Evolutionary conservation across 2,888 invertebrate genomes (phyloP), one percentile per base, ranked within the genome.

Genomic region (Patella ulyssiponensis): DNA sequence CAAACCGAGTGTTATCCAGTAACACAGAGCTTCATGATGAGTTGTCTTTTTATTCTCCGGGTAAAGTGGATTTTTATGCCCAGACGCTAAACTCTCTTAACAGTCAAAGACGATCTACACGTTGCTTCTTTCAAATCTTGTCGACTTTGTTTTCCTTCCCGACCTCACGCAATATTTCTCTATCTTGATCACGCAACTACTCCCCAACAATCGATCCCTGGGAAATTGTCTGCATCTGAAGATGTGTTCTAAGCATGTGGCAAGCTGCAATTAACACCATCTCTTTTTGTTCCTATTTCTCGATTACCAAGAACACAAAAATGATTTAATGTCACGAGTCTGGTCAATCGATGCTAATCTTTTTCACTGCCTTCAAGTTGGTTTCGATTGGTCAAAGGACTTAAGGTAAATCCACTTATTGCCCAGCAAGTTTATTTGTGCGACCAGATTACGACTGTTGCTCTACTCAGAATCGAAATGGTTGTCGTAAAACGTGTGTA

Each of bases 401-500:
- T 44, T 44, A 44, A 44, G 44, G 44, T 44, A 44, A 44, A 44
- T 44, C 44, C 44, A 44, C 44, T 44, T 44, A 44, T 44, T 44
- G 44, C 44, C 44, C 44, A 44, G 44, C 44, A 44, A 44, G 44
- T 44, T 44, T 44, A 44, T 9, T 44, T 44, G 44, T 9, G 44
- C 44, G 44, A 44, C 44, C 44, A 44, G 44, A 44, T 44, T 44
- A 44, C 44, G 44, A 9, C 20, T 33, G 15, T 17, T 44, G 14
- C 15, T 44, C 12, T 73, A 52, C 9, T 15, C n/a, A 51, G 69
- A 33, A n/a, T 15, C 20, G 51, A 44, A 7, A 2, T 20, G 69
- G 33, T 54, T 76, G 69, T 71, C n/a, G n/a, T n/a, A 64, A 20
- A n/a, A 20, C 54, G 58, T 56, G 58, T 33, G 73, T 33, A 69